Evolutionary conservation across 2,113 vertebrate species (phyloP), one percentile per base, ranked within the genome.

Genomic region (Macquaria australasica): DNA sequence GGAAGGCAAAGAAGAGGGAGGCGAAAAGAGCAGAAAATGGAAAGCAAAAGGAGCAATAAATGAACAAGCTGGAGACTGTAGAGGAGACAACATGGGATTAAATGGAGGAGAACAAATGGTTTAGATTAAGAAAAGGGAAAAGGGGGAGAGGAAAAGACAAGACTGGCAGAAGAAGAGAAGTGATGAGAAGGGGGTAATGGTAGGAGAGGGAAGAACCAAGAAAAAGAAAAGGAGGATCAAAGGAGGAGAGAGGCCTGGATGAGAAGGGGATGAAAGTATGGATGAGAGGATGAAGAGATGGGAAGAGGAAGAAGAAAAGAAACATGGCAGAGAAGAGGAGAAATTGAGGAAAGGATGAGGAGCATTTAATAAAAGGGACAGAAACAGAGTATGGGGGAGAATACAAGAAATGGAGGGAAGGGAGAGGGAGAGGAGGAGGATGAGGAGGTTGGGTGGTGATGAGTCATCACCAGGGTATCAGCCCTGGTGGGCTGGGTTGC

Each of bases 381-480:
- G n/a, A 41, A 74, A 34, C 1, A 73, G 63, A 82, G 62, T 21
- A 50, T n/a, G 34, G 66, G 78, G 83, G 66, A 66, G 70, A 81
- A 78, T 5, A 81, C 23, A 76, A n/a, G 67, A 86, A 71, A 73
- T 64, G 74, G 66, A 34, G 37, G 73, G 70, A 68, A 83, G 45
- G 59, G 67, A 51, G 72, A 3, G 3, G 31, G 58, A 21, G 76
- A 72, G 23, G 6, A 39, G 37, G 79, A 76, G 69, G 28, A 50
- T 50, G 72, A 71, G 73, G 68, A 37, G 84, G 51, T 43, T 74
- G 74, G 81, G 77, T 62, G 60, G 70, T 84, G 86, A 93, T 95
- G 93, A 94, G 87, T 94, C 94, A 95, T 93, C 91, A 80, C 55
- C 51, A 89, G 84, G 72, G 80, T 87, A 76, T 85, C 87, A 92